Base-by-base conservation (phyloP, 1,140 invertebrate species). In the Drosophila pallidifrons region DNA sequence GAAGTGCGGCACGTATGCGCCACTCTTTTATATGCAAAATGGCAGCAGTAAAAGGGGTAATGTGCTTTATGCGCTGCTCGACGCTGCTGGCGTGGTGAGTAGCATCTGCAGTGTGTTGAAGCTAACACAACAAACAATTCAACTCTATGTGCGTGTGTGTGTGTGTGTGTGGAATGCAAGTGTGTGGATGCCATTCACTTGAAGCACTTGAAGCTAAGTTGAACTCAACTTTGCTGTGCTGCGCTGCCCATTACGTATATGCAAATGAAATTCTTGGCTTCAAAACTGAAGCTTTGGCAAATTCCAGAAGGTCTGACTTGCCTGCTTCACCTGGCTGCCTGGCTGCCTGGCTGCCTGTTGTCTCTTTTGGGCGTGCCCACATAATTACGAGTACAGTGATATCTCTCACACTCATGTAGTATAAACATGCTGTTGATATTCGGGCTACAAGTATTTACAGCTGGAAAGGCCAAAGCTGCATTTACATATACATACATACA, bases 21-120 rank as follows among this genome's bases (percentile, higher is more conserved):
- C 58, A 77, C 80, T 79, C 76, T 82, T 82, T 79, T 79, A 83
- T 82, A 82, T 76, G 72, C 76, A 83, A 82, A 83, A 73, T 63
- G 76, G 63, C 64, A 61, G 49, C 65, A 16, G 32, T 46, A 41
- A 43, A 43, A 46, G 69, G 69, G 79, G 81, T 43, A 73, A 32
- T 41, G 38, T 35, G 25, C 52, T 46, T 8, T 25, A 25, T 20
- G 47, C 51, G 67, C 30, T 55, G 47, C 41, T 69, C 10, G 20
- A 32, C 35, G 35, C 35, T 38, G 6, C 8, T 7, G 57, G 25
- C 13, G 70, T 74, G 76, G 76, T 78, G 76, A 75, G 46, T 75
- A 69, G 7, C 57, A 46, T 7, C 38, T 57, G 70, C 72, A 74
- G 61, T 28, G 47, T 57, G 60, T 60, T 51, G 46, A 52, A 25